Evolutionary conservation across 2,888 invertebrate species (phyloP).

Genomic region (Idaea dimidiata): DNA sequence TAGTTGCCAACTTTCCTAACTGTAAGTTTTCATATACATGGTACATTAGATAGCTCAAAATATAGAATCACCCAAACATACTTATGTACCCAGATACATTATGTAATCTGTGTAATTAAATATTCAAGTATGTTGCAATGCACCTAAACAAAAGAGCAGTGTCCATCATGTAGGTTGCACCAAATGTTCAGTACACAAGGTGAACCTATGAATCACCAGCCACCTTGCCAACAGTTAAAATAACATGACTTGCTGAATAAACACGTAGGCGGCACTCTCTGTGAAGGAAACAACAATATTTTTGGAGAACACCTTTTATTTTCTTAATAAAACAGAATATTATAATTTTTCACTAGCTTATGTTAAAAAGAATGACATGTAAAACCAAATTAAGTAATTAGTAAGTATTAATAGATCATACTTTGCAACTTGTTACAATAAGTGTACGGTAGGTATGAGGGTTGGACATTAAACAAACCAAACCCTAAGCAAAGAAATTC

Average conservation of each 20-base stretch:
- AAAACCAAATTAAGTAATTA: constrained; percentile 51
- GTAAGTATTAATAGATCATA: constrained; percentile 55
- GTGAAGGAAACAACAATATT: constrained; percentile 57
- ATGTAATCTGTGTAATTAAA: no score
- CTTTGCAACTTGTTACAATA: constrained; percentile 46
- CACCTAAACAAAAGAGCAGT: constrained; percentile 8
- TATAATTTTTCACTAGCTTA: constrained; percentile 77
- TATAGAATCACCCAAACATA: no score
- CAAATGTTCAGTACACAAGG: constrained; percentile 23
- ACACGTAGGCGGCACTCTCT: constrained; percentile 40
- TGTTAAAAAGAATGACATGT: constrained; percentile 61
- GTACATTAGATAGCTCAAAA: no score
- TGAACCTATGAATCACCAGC: constrained; percentile 31
- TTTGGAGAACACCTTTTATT: constrained; percentile 73
- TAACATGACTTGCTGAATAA: constrained; percentile 63
- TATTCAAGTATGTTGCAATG: no score
- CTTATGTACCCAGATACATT: no score
- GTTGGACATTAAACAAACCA: constrained; percentile 14
- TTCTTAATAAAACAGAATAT: constrained; percentile 77
- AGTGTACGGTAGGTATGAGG: constrained; percentile 25
- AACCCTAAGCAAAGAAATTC: constrained; percentile 43
- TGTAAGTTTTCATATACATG: no score
- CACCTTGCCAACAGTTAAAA: constrained; percentile 58
- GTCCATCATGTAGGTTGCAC: constrained; percentile 14
- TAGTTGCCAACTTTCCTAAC: no score